phyloP scores from a whole-genome alignment of 2,113 vertebrate genomes.

The Danionella cerebrum region DNA sequence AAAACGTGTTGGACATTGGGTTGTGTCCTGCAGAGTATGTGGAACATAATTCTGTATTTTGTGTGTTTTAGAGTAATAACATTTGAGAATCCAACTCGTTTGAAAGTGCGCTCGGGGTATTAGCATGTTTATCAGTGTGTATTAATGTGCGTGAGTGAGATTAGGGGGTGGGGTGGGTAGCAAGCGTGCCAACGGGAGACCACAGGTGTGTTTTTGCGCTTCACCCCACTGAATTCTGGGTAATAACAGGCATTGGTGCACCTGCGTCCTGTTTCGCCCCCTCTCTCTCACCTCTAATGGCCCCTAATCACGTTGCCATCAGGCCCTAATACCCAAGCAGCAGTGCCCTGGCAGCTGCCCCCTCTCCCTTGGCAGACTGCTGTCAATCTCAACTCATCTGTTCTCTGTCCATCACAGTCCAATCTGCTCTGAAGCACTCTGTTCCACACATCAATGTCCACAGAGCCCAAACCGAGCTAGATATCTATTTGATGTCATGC shows the following conservation, averaged over 20 bases:
- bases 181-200: conserved; percentile 52
- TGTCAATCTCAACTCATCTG: conserved; percentile 58
- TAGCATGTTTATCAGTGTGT: conserved; percentile 38
- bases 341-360: conserved; percentile 66
- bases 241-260: conserved; percentile 67
- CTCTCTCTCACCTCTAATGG: conserved; percentile 68
- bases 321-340: conserved; percentile 66
- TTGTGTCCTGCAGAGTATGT: no score
- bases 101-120: conserved; percentile 21
- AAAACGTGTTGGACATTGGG: no score
- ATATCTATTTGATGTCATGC: conserved; percentile 6
- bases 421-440: background rate
- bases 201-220: conserved; percentile 64
- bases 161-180: conserved; percentile 11
- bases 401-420: conserved; percentile 8
- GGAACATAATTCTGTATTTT: no score
- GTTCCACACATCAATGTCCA: background rate
- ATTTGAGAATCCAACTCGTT: background rate
- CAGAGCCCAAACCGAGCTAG: background rate
- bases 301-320: conserved; percentile 67
- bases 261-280: conserved; percentile 54
- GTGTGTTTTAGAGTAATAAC: background rate
- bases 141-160: conserved; percentile 37
- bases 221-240: conserved; percentile 57
- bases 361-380: conserved; percentile 53